A percentile compares a stretch with the other conserved stretches of the same genome.
Conservation (phyloP, 1,140 invertebrate species). For the Pseudobourletiella spinata region DNA sequence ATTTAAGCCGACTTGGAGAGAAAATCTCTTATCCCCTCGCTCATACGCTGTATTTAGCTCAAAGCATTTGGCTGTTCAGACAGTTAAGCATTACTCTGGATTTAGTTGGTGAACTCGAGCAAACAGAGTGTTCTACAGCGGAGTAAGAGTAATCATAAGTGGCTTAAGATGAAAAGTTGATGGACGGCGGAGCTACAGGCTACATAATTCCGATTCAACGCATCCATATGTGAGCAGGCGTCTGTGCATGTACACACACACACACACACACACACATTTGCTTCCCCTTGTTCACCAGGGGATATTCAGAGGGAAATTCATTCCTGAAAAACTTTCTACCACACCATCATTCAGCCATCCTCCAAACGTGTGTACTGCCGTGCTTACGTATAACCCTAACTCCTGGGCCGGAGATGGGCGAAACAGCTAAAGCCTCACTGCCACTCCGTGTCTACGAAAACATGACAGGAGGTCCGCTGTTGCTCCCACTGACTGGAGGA, state of each 20-base stretch:
- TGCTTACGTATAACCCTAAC: too few species aligned
- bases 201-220: background rate
- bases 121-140: background rate
- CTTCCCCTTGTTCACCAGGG: too few species aligned
- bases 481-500: too few species aligned
- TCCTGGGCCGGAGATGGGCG: too few species aligned
- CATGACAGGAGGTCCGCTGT: too few species aligned
- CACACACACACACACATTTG: background rate
- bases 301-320: too few species aligned
- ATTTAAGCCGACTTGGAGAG: background rate
- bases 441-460: too few species aligned
- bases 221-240: background rate
- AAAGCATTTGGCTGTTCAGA: background rate
- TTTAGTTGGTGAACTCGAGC: background rate
- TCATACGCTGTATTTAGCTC: constrained; percentile 1
- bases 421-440: too few species aligned
- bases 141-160: background rate
- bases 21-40: background rate
- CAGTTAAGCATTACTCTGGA: background rate
- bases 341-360: too few species aligned
- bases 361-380: too few species aligned
- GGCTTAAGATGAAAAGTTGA: constrained; percentile 6
- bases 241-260: background rate
- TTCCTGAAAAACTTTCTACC: too few species aligned
- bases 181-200: background rate